These are phyloP conservation scores for Oreohelix idahoensis DNA, from an alignment of 1,140 invertebrate genomes.

Conservation along the genomic window DNA sequence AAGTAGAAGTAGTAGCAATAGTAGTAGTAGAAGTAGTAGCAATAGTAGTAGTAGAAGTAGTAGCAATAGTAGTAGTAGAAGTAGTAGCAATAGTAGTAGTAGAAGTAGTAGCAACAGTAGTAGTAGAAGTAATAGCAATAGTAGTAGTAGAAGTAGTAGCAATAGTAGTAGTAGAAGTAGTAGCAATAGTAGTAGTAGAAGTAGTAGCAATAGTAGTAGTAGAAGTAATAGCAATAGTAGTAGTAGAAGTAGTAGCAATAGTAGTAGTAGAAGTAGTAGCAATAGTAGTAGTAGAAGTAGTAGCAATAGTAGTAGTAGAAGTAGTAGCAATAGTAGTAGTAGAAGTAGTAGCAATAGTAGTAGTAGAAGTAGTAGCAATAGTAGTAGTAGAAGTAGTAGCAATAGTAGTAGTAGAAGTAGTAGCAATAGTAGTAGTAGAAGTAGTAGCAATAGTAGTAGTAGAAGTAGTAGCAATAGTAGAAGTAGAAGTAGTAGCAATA, in stretches of 20 bases:
- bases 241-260: background rate
- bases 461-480: slow-evolving; percentile 27
- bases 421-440: slow-evolving; percentile 30
- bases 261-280: background rate
- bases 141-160: background rate
- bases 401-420: slow-evolving; percentile 9
- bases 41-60: slow-evolving; percentile 13
- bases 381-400: slow-evolving; percentile 23
- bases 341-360: slow-evolving; percentile 14
- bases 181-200: too few relatives aligned
- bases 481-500: slow-evolving; percentile 25
- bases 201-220: background rate
- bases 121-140: too few relatives aligned
- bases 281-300: background rate
- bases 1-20: slow-evolving; percentile 30
- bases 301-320: background rate
- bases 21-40: slow-evolving; percentile 20
- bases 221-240: too few relatives aligned
- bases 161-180: too few relatives aligned
- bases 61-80: background rate
- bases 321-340: background rate
- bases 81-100: background rate
- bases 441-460: slow-evolving; percentile 29
- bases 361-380: slow-evolving; percentile 26
- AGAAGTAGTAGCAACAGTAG: background rate